A percentile compares a stretch with the other conserved stretches of the same genome.
Conservation (phyloP, 1,140 invertebrate species). For the Holcopasites calliopsidis region DNA sequence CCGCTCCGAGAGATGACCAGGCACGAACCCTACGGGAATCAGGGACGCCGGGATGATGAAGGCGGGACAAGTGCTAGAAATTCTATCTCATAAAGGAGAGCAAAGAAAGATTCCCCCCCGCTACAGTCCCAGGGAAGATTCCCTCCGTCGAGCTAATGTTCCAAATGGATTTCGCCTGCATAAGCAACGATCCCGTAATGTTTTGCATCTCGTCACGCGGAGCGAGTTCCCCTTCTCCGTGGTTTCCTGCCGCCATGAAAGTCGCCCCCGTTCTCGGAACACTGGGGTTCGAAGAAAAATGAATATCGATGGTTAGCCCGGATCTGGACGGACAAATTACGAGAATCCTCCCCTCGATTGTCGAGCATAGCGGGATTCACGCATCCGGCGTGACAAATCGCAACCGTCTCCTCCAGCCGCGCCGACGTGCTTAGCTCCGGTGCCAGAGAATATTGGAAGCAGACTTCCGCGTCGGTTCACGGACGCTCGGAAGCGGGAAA, state of each 20-base stretch:
- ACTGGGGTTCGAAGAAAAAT: not conserved
- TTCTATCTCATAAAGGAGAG: not conserved
- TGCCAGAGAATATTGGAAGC: too few species aligned
- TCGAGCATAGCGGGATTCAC: not conserved
- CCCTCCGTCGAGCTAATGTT: not conserved
- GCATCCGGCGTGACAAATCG: slow-evolving; percentile 4
- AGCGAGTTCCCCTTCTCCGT: too few species aligned
- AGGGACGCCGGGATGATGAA: not conserved
- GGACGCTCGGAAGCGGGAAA: too few species aligned
- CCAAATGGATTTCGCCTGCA: not conserved
- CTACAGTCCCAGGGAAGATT: not conserved
- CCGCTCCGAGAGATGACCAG: not conserved
- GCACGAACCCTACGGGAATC: not conserved
- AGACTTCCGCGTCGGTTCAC: too few species aligned
- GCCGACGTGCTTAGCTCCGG: too few species aligned
- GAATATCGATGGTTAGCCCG: not conserved
- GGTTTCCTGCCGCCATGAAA: not conserved
- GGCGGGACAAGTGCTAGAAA: too few species aligned
- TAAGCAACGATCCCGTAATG: not conserved
- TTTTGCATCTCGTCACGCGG: not conserved
- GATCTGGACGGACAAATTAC: not conserved
- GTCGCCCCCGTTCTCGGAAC: not conserved
- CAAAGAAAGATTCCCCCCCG: not conserved
- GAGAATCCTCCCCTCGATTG: not conserved
- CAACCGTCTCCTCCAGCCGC: too few species aligned